phyloP scores from a whole-genome alignment of 2,113 vertebrate genomes.

The Caloenas nicobarica region DNA sequence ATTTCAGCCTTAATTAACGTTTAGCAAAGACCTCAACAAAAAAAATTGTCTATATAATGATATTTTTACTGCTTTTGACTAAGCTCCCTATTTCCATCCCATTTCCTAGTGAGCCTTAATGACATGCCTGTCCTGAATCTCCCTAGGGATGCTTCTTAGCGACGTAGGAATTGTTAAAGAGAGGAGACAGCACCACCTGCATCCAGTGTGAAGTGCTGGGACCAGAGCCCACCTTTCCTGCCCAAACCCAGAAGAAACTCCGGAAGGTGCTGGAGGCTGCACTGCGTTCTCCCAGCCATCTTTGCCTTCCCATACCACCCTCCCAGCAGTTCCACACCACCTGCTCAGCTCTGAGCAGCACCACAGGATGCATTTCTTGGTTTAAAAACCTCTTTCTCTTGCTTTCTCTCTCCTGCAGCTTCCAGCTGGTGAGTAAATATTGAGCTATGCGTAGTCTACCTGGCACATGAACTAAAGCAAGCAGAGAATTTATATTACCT shows the following conservation, averaged over 20 bases:
- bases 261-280: fast-evolving
- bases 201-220: background rate
- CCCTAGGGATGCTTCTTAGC: background rate
- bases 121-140: background rate
- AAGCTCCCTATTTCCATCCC: background rate
- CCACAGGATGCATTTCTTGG: background rate
- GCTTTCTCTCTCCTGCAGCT: background rate
- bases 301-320: background rate
- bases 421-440: background rate
- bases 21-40: background rate
- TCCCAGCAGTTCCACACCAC: fast-evolving
- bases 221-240: background rate
- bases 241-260: background rate
- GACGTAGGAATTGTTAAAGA: background rate
- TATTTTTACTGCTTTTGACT: background rate
- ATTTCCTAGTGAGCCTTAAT: background rate
- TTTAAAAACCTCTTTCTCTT: background rate
- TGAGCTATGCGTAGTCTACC: background rate
- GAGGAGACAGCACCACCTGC: background rate
- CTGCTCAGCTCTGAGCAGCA: background rate
- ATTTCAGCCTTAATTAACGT: background rate
- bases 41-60: background rate
- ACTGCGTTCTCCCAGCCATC: background rate
- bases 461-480: fast-evolving
- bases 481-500: background rate